A percentile compares a stretch with the other conserved stretches of the same genome.
These are phyloP conservation scores for Gila robusta DNA, from an alignment of 2,797 vertebrate genomes.

Conservation along the genomic window DNA sequence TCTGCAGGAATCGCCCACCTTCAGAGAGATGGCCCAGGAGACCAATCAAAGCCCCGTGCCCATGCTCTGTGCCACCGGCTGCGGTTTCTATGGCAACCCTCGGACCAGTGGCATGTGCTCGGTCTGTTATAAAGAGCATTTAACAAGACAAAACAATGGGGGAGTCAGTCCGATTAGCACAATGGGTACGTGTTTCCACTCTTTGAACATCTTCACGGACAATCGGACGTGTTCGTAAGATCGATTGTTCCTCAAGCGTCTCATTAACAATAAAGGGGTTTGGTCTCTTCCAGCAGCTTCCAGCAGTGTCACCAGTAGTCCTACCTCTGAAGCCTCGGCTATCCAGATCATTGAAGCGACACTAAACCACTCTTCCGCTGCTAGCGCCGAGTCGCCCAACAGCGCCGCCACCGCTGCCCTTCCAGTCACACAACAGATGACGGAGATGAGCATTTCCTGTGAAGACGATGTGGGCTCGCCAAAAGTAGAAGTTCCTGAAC, in stretches of 20 bases:
- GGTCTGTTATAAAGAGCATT: slow-evolving; percentile 89
- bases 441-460: slow-evolving; percentile 86
- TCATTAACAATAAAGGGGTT: neutral
- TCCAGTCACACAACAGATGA: slow-evolving; percentile 88
- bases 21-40: slow-evolving; percentile 86
- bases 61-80: slow-evolving; percentile 87
- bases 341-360: slow-evolving; percentile 91
- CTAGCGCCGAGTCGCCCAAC: slow-evolving; percentile 63
- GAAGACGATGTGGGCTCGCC: slow-evolving; percentile 72
- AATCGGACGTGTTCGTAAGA: neutral
- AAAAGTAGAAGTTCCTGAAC: slow-evolving; percentile 70
- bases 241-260: neutral
- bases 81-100: slow-evolving; percentile 91
- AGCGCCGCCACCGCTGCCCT: slow-evolving; percentile 61
- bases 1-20: slow-evolving; percentile 61
- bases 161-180: slow-evolving; percentile 79
- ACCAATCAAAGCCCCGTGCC: slow-evolving; percentile 90
- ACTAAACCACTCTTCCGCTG: slow-evolving; percentile 84
- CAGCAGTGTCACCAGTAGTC: slow-evolving; percentile 75
- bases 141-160: slow-evolving; percentile 87
- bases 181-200: slow-evolving; percentile 74
- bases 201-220: neutral
- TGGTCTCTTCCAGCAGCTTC: slow-evolving; percentile 71
- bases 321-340: slow-evolving; percentile 87
- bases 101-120: slow-evolving; percentile 92